Evolutionary conservation across 2,113 vertebrate species (phyloP), one percentile per base, ranked within the genome.

Genomic region (Pseudopodoces humilis): DNA sequence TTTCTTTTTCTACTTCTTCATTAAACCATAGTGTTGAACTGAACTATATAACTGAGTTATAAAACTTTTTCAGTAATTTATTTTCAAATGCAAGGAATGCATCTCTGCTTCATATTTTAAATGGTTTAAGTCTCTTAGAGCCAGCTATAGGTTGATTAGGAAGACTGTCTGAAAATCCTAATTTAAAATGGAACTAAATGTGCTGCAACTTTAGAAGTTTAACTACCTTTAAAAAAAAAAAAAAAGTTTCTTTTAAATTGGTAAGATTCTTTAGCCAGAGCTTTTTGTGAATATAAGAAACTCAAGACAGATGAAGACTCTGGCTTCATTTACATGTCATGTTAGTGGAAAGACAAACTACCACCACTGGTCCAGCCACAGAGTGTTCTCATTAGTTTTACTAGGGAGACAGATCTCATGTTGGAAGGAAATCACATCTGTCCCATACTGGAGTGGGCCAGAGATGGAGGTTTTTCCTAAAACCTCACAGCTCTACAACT

Each of bases 31-130:
- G 50, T 24, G 14, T 86, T 88, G 65, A 87, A 50, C 15, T 89
- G 86, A 95, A 92, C 89, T 93, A 44, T 83, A 93, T 94, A n/a
- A n/a, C n/a, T n/a, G n/a, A n/a, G n/a, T n/a, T n/a, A 31, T 86
- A 83, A 88, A 92, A 43, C 43, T 86, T 76, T 49, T 27, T 86
- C 69, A 70, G 64, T 87, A 87, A 87, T 93, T 91, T 84, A 81
- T 75, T 91, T 95, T 70, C 35, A 80, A 90, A 87, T 35, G 30
- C 80, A 93, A 82, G 53, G 37, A 92, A 62, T 79, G 31, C n/a
- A 83, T 67, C 27, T 86, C 56, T 71, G 10, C 71, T 94, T 88
- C 69, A 63, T 67, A 70, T 31, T 94, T 93, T n/a, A 86, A 95
- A 88, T 16, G 13, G 31, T 86, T 86, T 94, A 78, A 85, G 24